Percentiles rank a stretch among this genome's conserved stretches.
These are phyloP conservation scores for Rattus norvegicus DNA, from an alignment of 2,113 vertebrate species.

Conservation along the genomic window GRCr8 NC_086024.1:45771001-45771500, in stretches of 20 bases:
- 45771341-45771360: neutral
- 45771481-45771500: neutral
- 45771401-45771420: fast-evolving
- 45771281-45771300: neutral
- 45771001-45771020: slow-evolving; percentile 61
- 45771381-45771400: neutral
- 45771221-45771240: neutral
- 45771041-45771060: slow-evolving; percentile 65
- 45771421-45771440: neutral
- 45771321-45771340: neutral
- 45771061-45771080: slow-evolving; percentile 41
- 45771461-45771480: neutral
- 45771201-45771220: no score
- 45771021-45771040: slow-evolving; percentile 32
- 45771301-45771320: neutral
- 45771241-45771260: neutral
- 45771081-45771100: slow-evolving; percentile 50
- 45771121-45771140: neutral
- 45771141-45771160: no score
- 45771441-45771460: neutral
- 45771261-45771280: neutral
- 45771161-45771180: neutral
- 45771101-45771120: neutral
- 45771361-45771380: neutral
- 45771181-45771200: neutral